Conservation (phyloP, 2,888 invertebrate genomes). For the Erpobdella octoculata region DNA sequence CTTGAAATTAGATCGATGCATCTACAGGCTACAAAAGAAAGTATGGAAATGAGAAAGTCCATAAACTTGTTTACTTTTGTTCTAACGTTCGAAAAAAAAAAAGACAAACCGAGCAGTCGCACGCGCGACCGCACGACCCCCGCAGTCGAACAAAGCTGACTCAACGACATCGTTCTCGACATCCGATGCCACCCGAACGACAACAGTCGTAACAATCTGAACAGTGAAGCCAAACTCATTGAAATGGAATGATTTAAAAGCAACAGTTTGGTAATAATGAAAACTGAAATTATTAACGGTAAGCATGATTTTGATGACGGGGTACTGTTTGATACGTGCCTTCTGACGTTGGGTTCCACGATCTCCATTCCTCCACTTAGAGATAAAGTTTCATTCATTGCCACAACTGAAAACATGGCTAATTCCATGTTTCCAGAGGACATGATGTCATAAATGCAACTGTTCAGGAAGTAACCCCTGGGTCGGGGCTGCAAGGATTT, state of each 20-base stretch:
- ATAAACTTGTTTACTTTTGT: no score
- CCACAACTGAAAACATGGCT: conserved; percentile 36
- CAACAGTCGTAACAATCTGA: background rate
- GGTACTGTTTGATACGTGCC: background rate
- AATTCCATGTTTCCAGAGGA: conserved; percentile 55
- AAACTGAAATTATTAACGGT: background rate
- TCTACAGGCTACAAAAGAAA: no score
- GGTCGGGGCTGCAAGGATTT: conserved; percentile 37
- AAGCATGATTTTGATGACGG: background rate
- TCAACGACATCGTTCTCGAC: no score
- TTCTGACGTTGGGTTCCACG: background rate
- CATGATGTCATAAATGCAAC: conserved; percentile 59
- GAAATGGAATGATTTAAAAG: background rate
- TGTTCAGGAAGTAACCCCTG: conserved; percentile 57
- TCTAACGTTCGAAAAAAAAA: no score
- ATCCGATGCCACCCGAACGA: no score
- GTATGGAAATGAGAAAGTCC: no score
- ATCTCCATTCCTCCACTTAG: background rate
- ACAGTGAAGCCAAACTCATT: background rate
- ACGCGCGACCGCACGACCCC: no score
- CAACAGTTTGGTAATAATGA: background rate
- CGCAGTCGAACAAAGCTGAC: no score
- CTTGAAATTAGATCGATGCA: no score
- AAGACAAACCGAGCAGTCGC: no score
- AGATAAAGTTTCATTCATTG: conserved; percentile 15